Percentiles rank a stretch among this genome's conserved stretches.
These are phyloP conservation scores for Hypanus sabinus DNA, from an alignment of 2,113 vertebrate species.

Conservation along the genomic window DNA sequence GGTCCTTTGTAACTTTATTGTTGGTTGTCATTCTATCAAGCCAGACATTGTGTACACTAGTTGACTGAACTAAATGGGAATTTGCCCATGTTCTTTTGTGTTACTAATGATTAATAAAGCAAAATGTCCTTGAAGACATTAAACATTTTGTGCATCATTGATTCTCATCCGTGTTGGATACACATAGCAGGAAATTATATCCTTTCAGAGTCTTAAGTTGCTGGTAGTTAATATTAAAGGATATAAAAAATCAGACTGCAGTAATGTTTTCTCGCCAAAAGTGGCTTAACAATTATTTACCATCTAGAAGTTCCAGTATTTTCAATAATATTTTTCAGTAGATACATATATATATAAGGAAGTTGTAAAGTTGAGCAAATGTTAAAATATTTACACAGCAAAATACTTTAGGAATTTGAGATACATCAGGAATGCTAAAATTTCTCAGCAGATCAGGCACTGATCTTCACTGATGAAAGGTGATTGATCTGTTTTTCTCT, in stretches of 20 bases:
- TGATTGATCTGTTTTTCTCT: no score
- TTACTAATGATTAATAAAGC: conserved; percentile 1
- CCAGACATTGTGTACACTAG: background rate
- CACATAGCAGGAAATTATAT: background rate
- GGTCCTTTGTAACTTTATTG: background rate
- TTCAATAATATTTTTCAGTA: background rate
- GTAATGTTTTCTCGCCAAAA: background rate
- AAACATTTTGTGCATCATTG: conserved; percentile 1
- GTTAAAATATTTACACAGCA: background rate
- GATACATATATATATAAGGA: no score
- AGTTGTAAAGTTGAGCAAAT: background rate
- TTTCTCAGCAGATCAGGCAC: no score
- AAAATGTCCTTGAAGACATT: conserved; percentile 14
- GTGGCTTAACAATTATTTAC: background rate
- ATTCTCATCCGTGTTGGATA: background rate
- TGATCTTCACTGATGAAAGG: no score
- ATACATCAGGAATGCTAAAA: no score
- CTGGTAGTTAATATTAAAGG: background rate
- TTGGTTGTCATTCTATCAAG: background rate
- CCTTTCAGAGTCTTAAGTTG: background rate
- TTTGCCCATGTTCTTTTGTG: background rate
- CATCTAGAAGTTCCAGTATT: background rate
- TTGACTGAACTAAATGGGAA: background rate
- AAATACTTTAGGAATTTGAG: no score
- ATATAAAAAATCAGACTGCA: background rate